Conservation (phyloP, 1,140 invertebrate species). For the Plectrocnemia conspersa region DNA sequence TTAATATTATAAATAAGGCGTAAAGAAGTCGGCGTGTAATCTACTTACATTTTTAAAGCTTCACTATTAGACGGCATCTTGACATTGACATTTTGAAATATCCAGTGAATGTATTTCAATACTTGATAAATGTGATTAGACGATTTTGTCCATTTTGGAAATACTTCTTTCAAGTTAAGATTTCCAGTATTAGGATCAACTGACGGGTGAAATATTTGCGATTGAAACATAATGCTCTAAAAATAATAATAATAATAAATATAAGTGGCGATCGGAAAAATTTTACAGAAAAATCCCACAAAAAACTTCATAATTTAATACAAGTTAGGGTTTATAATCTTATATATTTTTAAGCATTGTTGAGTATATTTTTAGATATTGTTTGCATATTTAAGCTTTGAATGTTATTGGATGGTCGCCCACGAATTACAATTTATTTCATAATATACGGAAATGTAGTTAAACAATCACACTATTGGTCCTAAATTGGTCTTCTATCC, state of each 20-base stretch:
- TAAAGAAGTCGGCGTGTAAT: not conserved
- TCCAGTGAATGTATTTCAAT: slow-evolving; percentile 75
- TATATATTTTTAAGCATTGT: no score
- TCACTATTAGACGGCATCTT: slow-evolving; percentile 68
- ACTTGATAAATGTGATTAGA: slow-evolving; percentile 86
- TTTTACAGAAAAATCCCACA: not conserved
- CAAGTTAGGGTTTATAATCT: no score
- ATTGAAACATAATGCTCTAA: slow-evolving; percentile 80
- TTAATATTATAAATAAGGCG: not conserved
- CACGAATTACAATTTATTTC: no score
- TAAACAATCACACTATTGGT: no score
- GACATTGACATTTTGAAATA: slow-evolving; percentile 70
- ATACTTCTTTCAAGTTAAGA: slow-evolving; percentile 71
- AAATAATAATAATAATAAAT: slow-evolving; percentile 38
- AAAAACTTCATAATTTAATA: no score
- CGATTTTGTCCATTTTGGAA: slow-evolving; percentile 77
- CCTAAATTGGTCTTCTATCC: no score
- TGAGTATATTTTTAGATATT: no score
- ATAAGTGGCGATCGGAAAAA: not conserved
- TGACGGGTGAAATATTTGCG: slow-evolving; percentile 81
- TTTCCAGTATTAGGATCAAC: slow-evolving; percentile 73
- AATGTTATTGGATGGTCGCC: no score
- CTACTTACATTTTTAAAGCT: slow-evolving; percentile 69
- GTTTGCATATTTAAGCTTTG: no score
- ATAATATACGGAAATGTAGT: no score